These are phyloP conservation scores for Mamestra brassicae DNA, from an alignment of 2,888 invertebrate genomes.

Conservation along the genomic window DNA sequence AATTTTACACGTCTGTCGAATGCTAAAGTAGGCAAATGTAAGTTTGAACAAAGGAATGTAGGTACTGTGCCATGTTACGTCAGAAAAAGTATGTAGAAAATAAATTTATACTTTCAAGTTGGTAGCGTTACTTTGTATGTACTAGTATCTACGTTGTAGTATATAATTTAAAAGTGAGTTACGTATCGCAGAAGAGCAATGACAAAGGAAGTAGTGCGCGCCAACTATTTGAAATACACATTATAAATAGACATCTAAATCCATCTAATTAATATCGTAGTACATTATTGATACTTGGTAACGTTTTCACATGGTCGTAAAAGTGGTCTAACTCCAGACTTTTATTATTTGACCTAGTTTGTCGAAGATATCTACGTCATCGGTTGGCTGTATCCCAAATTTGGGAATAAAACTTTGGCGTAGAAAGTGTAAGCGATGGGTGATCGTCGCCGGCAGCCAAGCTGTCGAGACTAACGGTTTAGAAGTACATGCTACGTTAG, in stretches of 20 bases:
- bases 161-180: constrained; percentile 29
- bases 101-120: constrained; percentile 14
- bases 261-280: constrained; percentile 37
- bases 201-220: constrained; percentile 56
- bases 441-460: constrained; percentile 33
- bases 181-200: constrained; percentile 36
- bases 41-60: constrained; percentile 41
- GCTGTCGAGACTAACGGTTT: constrained; percentile 31
- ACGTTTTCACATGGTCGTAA: constrained; percentile 44
- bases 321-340: constrained; percentile 64
- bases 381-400: constrained; percentile 83
- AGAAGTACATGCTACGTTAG: constrained; percentile 12
- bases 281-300: constrained; percentile 36
- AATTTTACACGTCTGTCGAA: constrained; percentile 22
- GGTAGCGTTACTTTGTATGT: constrained; percentile 9
- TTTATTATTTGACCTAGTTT: constrained; percentile 86
- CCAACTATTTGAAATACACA: constrained; percentile 53
- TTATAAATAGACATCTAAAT: constrained; percentile 48
- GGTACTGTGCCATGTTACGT: constrained; percentile 38
- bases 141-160: not conserved
- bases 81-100: constrained; percentile 24
- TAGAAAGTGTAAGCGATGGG: constrained; percentile 61
- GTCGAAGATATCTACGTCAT: constrained; percentile 79
- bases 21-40: constrained; percentile 27
- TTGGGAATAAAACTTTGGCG: constrained; percentile 72